phyloP scores from a whole-genome alignment of 2,888 invertebrate species.

The Pimpla rufipes region DNA sequence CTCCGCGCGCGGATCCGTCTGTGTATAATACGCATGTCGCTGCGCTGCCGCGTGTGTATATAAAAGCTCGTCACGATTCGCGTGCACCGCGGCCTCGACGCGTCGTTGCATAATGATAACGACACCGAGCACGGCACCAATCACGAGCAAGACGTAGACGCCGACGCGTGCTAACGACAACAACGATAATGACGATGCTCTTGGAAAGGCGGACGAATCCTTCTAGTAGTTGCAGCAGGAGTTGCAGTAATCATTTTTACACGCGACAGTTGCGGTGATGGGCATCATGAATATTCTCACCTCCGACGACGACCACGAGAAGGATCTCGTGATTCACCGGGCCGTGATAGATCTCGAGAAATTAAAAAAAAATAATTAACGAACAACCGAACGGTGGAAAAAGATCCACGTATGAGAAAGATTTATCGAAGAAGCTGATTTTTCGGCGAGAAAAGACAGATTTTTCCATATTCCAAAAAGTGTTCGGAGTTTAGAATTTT shows the following conservation, averaged over 20 bases:
- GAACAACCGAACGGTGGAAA: not conserved
- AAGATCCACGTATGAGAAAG: not conserved
- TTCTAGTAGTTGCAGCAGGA: slow-evolving; percentile 17
- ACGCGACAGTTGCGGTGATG: not conserved
- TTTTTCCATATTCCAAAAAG: too few relatives aligned
- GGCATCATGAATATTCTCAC: not conserved
- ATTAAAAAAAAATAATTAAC: not conserved
- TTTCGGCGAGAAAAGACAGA: too few relatives aligned
- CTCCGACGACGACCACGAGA: not conserved
- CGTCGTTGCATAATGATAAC: slow-evolving; percentile 80
- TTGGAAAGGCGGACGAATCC: slow-evolving; percentile 31
- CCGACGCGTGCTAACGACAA: slow-evolving; percentile 57
- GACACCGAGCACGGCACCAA: slow-evolving; percentile 70
- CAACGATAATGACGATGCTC: slow-evolving; percentile 50
- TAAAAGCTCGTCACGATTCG: slow-evolving; percentile 59
- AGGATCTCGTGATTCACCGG: not conserved
- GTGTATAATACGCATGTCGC: slow-evolving; percentile 28
- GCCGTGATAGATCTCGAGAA: not conserved
- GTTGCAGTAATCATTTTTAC: not conserved
- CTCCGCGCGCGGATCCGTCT: slow-evolving; percentile 28
- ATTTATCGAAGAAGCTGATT: too few relatives aligned
- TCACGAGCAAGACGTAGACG: slow-evolving; percentile 47
- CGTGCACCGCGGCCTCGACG: slow-evolving; percentile 74
- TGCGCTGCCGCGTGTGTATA: slow-evolving; percentile 32
- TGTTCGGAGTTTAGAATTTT: too few relatives aligned